Evolutionary conservation across 2,888 invertebrate genomes (phyloP).

Genomic region (Acronicta alni): DNA sequence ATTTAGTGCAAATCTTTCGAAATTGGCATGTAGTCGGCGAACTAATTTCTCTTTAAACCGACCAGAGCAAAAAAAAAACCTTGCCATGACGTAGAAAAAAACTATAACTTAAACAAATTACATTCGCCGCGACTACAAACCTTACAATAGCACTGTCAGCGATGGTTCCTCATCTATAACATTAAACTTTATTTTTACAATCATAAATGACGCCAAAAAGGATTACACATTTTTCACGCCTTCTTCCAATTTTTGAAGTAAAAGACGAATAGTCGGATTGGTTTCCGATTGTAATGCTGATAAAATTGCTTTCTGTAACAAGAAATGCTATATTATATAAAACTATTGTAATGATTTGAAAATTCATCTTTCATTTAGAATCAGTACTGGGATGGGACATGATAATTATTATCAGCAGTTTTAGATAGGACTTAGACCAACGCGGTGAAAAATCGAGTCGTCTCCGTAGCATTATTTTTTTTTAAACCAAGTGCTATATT

Average conservation of each 20-base stretch:
- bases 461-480: too few relatives aligned
- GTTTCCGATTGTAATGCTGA: constrained; percentile 67
- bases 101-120: constrained; percentile 19
- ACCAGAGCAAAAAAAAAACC: constrained; percentile 13
- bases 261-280: constrained; percentile 61
- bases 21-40: constrained; percentile 23
- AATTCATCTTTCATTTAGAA: too few relatives aligned
- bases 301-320: constrained; percentile 78
- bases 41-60: constrained; percentile 37
- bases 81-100: constrained; percentile 5
- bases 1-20: constrained; percentile 44
- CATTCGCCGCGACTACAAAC: constrained; percentile 16
- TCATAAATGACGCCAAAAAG: too few relatives aligned
- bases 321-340: constrained; percentile 29
- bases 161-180: too few relatives aligned
- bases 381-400: too few relatives aligned
- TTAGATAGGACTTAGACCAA: too few relatives aligned
- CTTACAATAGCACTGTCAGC: constrained; percentile 16
- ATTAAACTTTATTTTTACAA: constrained; percentile 3
- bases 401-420: too few relatives aligned
- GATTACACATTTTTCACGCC: constrained; percentile 34
- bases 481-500: background rate
- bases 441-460: too few relatives aligned
- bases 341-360: too few relatives aligned
- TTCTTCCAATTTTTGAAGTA: constrained; percentile 71